Evolutionary conservation across 2,888 invertebrate genomes (phyloP), one percentile per base, ranked within the genome.

Genomic region (Thecophora atra): DNA sequence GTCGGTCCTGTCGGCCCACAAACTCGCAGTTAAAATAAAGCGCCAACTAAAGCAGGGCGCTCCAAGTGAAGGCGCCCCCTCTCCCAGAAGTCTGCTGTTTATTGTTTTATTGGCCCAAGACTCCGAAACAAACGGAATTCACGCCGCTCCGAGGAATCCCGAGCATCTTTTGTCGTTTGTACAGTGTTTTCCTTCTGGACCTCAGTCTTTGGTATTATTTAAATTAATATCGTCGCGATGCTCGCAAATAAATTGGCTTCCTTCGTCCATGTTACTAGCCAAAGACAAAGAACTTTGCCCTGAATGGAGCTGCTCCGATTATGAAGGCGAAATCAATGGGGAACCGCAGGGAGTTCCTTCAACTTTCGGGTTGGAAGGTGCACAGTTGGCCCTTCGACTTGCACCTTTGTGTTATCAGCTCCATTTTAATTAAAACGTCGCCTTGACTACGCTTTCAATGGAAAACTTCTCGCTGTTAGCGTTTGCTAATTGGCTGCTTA

Each of bases 401-500:
- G 37, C 11, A 37, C 2, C 37, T 37, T 11, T 11, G 3, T 11
- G 6, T 37, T 37, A 37, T 37, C 37, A 8, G 37, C 7, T 37
- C 37, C 11, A 11, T 37, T 37, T 37, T 37, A 37, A 37, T 37
- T 1, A 37, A 37, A 37, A 37, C 37, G 37, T 37, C 37, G 37
- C 11, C 37, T 11, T 37, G 37, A 11, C 37, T 8, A 37, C 37
- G 11, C 37, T 37, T 37, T 37, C 37, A 1, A 37, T 6, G 37
- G 2, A 37, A 37, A 1, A 2, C 37, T 51, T 1, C 54, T n/a
- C 17, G 8, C 17, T 21, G 62, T 37, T 62, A n/a, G 30, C 8
- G 30, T 62, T 21, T n/a, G 7, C 82, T 81, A 81, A 81, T 81
- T 81, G 82, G 79, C 79, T 63, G 30, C 77, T 82, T 77, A 82